Percentiles rank a stretch among this genome's conserved stretches.
These are phyloP conservation scores for Dinomys branickii DNA, from an alignment of 2,113 vertebrate genomes.

Conservation along the genomic window DNA sequence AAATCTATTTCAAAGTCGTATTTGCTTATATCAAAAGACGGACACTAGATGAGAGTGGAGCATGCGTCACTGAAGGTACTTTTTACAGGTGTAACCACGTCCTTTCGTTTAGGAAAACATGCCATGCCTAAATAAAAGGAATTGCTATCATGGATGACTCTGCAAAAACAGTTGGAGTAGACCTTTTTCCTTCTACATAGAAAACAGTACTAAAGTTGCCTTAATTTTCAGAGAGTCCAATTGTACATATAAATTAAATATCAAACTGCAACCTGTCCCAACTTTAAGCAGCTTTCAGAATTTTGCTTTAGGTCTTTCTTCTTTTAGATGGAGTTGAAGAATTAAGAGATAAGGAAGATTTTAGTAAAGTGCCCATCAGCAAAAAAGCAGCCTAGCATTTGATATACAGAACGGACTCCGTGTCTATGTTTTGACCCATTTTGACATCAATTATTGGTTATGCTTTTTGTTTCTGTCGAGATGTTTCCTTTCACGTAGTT, in stretches of 20 bases:
- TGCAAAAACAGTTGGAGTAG: not conserved
- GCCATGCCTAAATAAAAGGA: not conserved
- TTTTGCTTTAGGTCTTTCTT: not conserved
- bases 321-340: not conserved
- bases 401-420: not conserved
- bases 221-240: slow-evolving; percentile 9
- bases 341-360: not conserved
- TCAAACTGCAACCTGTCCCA: not conserved
- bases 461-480: not conserved
- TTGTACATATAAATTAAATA: not conserved
- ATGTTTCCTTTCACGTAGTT: slow-evolving; percentile 49
- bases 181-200: not conserved
- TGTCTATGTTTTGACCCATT: slow-evolving; percentile 27
- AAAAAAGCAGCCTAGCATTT: not conserved
- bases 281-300: not conserved
- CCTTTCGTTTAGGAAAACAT: not conserved
- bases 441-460: not conserved
- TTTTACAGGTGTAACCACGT: not conserved
- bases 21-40: not conserved
- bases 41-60: not conserved
- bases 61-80: not conserved
- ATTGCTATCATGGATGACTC: not conserved
- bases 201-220: not conserved
- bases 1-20: not conserved
- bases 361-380: not conserved